Conservation (phyloP, 2,888 invertebrate genomes). For the Folsomia candida region DNA sequence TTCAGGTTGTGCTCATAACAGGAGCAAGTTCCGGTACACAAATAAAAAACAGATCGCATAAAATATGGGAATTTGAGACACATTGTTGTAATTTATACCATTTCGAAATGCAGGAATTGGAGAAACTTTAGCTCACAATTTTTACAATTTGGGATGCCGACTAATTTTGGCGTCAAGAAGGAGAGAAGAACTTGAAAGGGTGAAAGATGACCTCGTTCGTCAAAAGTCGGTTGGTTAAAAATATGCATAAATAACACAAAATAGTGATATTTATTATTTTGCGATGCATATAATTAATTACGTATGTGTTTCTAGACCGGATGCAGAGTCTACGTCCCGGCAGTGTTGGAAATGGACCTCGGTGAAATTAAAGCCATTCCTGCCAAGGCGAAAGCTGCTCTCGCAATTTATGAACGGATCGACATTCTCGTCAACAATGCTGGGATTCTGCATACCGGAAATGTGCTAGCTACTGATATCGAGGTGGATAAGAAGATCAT, state of each 20-base stretch:
- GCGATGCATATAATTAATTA: too few species aligned
- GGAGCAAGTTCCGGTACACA: constrained; percentile 74
- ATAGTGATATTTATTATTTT: too few species aligned
- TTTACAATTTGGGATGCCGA: constrained; percentile 78
- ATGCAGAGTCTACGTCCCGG: constrained; percentile 65
- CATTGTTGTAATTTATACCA: background rate
- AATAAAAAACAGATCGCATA: background rate
- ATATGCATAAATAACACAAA: too few species aligned
- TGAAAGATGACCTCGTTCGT: constrained; percentile 69
- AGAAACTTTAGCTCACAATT: constrained; percentile 81
- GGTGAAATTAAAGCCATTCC: constrained; percentile 66
- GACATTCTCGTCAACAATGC: constrained; percentile 92
- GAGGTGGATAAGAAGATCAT: constrained; percentile 84
- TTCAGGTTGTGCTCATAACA: constrained; percentile 85
- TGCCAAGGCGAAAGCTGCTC: constrained; percentile 64
- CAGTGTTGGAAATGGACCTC: constrained; percentile 73
- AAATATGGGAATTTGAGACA: background rate
- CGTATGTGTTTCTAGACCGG: constrained; percentile 55
- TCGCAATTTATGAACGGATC: constrained; percentile 69
- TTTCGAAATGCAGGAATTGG: constrained; percentile 67
- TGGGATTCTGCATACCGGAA: constrained; percentile 78
- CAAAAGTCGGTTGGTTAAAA: constrained; percentile 61
- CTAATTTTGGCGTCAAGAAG: constrained; percentile 81
- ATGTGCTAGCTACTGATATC: constrained; percentile 68
- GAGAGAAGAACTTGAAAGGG: constrained; percentile 73